These are phyloP conservation scores for Ennomos quercinarius DNA, from an alignment of 2,888 invertebrate genomes.

Conservation along the genomic window DNA sequence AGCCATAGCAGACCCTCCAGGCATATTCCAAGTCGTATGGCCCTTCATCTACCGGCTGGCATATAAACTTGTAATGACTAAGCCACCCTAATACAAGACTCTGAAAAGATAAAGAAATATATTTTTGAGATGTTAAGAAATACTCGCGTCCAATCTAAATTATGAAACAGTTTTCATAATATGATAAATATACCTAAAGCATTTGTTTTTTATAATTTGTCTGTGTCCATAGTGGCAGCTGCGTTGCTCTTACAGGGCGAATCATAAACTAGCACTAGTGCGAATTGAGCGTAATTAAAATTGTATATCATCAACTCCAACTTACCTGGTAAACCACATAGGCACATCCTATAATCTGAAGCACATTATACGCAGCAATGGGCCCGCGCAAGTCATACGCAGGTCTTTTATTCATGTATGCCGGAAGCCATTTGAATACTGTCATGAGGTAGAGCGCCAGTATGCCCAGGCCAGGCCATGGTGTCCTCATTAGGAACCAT, in stretches of 20 bases:
- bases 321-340: constrained; percentile 86
- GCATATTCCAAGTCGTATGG: constrained; percentile 86
- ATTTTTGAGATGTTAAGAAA: no score
- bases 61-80: constrained; percentile 87
- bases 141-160: no score
- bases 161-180: no score
- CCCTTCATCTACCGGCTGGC: constrained; percentile 89
- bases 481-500: constrained; percentile 89
- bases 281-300: background rate
- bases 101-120: constrained; percentile 52
- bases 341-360: constrained; percentile 87
- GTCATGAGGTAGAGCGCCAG: constrained; percentile 87
- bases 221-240: no score
- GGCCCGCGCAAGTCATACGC: constrained; percentile 87
- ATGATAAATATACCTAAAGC: no score
- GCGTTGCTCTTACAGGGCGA: no score
- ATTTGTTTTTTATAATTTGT: no score
- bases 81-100: constrained; percentile 85
- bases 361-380: constrained; percentile 88
- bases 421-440: constrained; percentile 89
- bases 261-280: background rate
- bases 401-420: constrained; percentile 87
- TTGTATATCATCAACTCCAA: background rate
- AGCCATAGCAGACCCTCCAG: constrained; percentile 86
- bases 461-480: constrained; percentile 87